Evolutionary conservation across 2,797 vertebrate genomes (phyloP).

Genomic region (Telmatherina bonti): DNA sequence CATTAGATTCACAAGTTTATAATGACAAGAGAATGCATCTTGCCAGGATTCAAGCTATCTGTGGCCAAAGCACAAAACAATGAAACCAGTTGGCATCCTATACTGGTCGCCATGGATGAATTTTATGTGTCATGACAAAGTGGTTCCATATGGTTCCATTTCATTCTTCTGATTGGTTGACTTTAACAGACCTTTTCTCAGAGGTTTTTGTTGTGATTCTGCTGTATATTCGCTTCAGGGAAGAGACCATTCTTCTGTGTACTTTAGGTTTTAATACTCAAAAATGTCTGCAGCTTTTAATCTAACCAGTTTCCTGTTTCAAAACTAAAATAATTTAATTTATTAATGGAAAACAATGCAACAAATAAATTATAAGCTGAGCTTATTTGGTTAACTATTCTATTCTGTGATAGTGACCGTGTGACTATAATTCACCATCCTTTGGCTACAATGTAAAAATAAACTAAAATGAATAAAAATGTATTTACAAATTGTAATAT

Average conservation of each 20-base stretch:
- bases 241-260: background rate
- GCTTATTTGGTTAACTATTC: background rate
- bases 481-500: too few relatives aligned
- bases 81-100: background rate
- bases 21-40: background rate
- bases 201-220: background rate
- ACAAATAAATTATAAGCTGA: background rate
- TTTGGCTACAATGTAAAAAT: background rate
- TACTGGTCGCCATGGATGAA: background rate
- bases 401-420: background rate
- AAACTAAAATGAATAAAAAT: background rate
- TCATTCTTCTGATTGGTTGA: background rate
- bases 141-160: background rate
- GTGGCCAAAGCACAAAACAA: too few relatives aligned
- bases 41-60: background rate
- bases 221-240: background rate
- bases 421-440: background rate
- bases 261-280: constrained; percentile 8
- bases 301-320: background rate
- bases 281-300: background rate
- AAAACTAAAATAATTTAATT: background rate
- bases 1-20: background rate
- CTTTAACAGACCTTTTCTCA: background rate
- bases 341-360: background rate
- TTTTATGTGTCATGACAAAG: background rate